Evolutionary conservation across 2,113 vertebrate genomes (phyloP).

Genomic region (Stigmatopora nigra): DNA sequence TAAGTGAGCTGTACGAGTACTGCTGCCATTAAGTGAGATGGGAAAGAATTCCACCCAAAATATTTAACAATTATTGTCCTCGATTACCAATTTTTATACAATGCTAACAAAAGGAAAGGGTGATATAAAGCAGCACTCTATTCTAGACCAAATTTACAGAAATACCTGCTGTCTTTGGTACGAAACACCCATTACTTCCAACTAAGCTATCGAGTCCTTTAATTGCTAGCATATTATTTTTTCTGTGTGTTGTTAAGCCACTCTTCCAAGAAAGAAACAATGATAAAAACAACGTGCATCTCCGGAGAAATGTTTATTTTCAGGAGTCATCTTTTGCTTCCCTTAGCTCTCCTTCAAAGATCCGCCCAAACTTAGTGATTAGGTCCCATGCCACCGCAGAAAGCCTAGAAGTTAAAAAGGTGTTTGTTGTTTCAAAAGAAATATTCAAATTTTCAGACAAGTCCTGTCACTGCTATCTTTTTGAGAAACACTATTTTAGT

Average conservation of each 20-base stretch:
- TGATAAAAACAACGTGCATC: conserved; percentile 38
- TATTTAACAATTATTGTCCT: too few species aligned
- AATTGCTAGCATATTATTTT: background rate
- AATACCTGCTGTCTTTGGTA: background rate
- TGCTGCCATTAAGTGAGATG: too few species aligned
- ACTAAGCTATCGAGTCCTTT: background rate
- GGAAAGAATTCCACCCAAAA: too few species aligned
- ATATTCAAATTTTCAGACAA: conserved; percentile 46
- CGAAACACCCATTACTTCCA: background rate
- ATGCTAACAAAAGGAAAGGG: too few species aligned
- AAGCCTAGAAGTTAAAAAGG: conserved; percentile 59
- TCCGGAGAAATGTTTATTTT: conserved; percentile 61
- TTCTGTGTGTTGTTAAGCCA: background rate
- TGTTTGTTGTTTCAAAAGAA: conserved; percentile 64
- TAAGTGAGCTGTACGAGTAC: too few species aligned
- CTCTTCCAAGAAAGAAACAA: conserved; percentile 36
- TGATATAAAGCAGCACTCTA: too few species aligned
- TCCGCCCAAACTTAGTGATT: conserved; percentile 39
- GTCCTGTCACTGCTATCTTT: conserved; percentile 36
- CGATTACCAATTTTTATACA: too few species aligned
- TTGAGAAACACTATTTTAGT: conserved; percentile 35
- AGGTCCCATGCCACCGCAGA: conserved; percentile 41
- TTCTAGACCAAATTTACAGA: too few species aligned
- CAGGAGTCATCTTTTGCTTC: conserved; percentile 48
- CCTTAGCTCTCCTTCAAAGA: conserved; percentile 54